Evolutionary conservation across 1,140 invertebrate species (phyloP).

Genomic region (Caerostris extrusa): DNA sequence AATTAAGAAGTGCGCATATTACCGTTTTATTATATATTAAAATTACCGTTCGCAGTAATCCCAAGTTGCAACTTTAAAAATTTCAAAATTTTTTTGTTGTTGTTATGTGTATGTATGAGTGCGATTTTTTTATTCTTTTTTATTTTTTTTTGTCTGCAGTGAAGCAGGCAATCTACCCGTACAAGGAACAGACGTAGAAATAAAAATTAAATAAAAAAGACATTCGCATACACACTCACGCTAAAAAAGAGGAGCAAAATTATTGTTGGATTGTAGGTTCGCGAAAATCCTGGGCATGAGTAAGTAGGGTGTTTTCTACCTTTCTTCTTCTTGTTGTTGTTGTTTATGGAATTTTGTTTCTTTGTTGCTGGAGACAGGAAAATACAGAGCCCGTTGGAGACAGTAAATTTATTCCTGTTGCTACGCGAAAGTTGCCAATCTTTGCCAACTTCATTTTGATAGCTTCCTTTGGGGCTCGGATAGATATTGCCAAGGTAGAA

Average conservation of each 20-base stretch:
- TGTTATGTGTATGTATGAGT: not conserved
- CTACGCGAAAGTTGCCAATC: conserved; percentile 2
- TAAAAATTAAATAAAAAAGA: not conserved
- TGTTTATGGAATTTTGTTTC: conserved; percentile 54
- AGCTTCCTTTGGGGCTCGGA: not conserved
- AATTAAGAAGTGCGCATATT: no score
- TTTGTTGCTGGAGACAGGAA: conserved; percentile 45
- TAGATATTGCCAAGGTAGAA: not conserved
- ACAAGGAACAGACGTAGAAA: conserved; percentile 10
- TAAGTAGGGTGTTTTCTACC: not conserved
- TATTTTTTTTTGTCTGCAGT: not conserved
- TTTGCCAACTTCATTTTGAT: not conserved
- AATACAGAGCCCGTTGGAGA: conserved; percentile 18
- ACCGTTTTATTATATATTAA: no score
- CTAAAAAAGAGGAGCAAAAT: no score
- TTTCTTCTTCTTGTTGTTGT: conserved; percentile 12
- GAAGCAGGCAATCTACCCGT: conserved; percentile 20
- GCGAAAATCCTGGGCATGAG: conserved; percentile 41
- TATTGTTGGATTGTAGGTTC: conserved; percentile 31
- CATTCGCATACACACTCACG: no score
- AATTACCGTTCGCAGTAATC: conserved; percentile 49
- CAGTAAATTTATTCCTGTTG: conserved; percentile 41
- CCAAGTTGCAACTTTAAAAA: conserved; percentile 29
- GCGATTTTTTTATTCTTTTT: not conserved
- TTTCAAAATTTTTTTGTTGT: conserved; percentile 2